Conservation (phyloP, 2,113 vertebrate species). For the Pterocles orientalis region DNA sequence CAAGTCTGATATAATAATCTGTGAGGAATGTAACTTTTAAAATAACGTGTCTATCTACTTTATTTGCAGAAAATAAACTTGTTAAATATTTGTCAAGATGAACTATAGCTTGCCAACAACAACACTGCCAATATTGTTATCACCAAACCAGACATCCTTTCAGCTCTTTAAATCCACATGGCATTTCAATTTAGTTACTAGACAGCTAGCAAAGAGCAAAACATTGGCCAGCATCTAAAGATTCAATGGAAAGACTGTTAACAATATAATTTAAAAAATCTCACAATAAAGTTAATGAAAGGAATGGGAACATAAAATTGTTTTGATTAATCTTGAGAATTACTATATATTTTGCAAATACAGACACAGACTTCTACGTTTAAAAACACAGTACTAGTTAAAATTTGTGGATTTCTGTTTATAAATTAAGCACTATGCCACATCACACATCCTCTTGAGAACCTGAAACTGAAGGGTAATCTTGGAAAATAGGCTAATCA, state of each 20-base stretch:
- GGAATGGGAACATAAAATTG: not conserved
- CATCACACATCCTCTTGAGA: not conserved
- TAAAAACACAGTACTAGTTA: not conserved
- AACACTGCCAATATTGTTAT: not conserved
- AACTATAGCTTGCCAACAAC: not conserved
- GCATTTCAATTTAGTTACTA: not conserved
- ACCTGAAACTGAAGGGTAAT: not conserved
- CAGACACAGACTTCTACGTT: not conserved
- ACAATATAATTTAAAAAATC: not conserved
- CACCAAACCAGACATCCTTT: not conserved
- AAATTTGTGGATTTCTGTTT: not conserved
- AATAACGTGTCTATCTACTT: not conserved
- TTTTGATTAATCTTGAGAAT: not conserved
- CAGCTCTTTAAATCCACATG: not conserved
- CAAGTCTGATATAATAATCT: not conserved
- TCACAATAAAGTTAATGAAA: not conserved
- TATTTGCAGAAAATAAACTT: not conserved
- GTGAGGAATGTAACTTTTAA: not conserved
- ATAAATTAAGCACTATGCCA: not conserved
- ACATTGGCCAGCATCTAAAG: not conserved
- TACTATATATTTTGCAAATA: not conserved
- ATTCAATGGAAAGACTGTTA: not conserved
- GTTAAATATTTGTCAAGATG: not conserved
- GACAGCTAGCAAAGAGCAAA: not conserved
- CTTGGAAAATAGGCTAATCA: not conserved